These are phyloP conservation scores for Oncopodura yosiiana DNA, from an alignment of 1,140 invertebrate species.

Conservation along the genomic window DNA sequence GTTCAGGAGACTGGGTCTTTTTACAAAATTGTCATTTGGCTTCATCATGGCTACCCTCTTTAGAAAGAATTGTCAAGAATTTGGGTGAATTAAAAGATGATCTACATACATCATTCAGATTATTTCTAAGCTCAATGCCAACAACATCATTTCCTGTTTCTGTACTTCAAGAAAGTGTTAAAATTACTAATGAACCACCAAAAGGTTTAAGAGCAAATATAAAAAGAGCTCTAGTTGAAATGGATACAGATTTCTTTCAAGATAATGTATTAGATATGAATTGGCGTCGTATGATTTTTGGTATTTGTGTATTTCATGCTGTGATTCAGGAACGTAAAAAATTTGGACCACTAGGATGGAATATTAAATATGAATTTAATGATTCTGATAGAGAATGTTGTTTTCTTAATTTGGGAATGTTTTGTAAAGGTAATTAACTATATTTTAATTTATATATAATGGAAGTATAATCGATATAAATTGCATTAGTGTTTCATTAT, in stretches of 20 bases:
- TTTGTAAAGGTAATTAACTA: too few species aligned
- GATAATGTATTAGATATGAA: conserved; percentile 57
- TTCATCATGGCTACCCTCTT: conserved; percentile 73
- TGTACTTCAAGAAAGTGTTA: conserved; percentile 80
- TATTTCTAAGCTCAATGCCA: conserved; percentile 82
- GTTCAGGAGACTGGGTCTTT: conserved; percentile 70
- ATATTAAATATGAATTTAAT: conserved; percentile 81
- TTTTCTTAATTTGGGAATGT: conserved; percentile 72
- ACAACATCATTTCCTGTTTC: conserved; percentile 76
- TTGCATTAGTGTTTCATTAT: too few species aligned
- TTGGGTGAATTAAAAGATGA: conserved; percentile 52
- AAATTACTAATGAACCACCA: conserved; percentile 86
- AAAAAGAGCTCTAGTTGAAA: conserved; percentile 65
- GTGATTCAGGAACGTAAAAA: conserved; percentile 80
- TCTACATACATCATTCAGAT: conserved; percentile 60
- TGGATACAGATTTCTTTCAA: conserved; percentile 68
- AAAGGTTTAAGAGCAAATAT: conserved; percentile 69
- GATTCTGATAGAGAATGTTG: conserved; percentile 80
- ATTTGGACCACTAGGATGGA: conserved; percentile 82
- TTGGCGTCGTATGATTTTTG: conserved; percentile 57
- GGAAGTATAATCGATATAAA: too few species aligned
- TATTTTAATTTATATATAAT: too few species aligned
- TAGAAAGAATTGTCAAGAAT: conserved; percentile 59
- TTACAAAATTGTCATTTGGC: conserved; percentile 52
- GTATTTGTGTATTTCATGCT: conserved; percentile 60